Base-by-base conservation (phyloP, 2,113 vertebrate species). In the Megalops atlanticus region DNA sequence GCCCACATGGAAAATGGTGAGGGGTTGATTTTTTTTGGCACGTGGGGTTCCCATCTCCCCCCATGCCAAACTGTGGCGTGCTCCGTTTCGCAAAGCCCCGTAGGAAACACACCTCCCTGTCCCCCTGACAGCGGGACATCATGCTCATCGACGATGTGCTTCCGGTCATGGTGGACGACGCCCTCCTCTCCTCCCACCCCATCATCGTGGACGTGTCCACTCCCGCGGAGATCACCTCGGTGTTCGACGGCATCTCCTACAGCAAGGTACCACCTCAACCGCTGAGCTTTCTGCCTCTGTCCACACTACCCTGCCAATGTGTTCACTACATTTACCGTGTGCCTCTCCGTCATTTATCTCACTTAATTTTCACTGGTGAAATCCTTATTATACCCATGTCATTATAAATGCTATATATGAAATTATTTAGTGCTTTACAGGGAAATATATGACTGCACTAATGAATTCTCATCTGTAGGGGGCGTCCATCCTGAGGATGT, bases 181-280 rank as follows among this genome's bases (percentile, higher is more conserved):
- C 96, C 38, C 92, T 99, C 74, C 86, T 95, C 10, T 96, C 97
- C 47, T 99, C 98, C 38, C 98, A 99, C 76, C 94, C 98, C 0
- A 93, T 99, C 79, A 95, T 99, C n/a, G 94, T 95, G 0, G 5
- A 88, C 0, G 98, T 99, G 70, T 92, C 95, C 1, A 96, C 93
- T 1, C 96, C 96, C 3, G 95, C 94, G 77, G 96, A 99, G 93
- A 99, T 99, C 80, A 98, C 98, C 0, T 98, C 98, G n/a, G 98
- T 97, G 72, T 99, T 99, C 90, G 98, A 99, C 54, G 92, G 91
- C 54, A 98, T 99, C 85, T 99, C 97, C 45, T 99, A 99, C 80
- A 99, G 90, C 89, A 99, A 99, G 96, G 98, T 99, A 77, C 77
- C 31, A 8, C 16, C 10, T 69, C 64, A 47, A 15, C 45, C 45